phyloP scores from a whole-genome alignment of 2,888 invertebrate species.

The Spodoptera littoralis region DNA sequence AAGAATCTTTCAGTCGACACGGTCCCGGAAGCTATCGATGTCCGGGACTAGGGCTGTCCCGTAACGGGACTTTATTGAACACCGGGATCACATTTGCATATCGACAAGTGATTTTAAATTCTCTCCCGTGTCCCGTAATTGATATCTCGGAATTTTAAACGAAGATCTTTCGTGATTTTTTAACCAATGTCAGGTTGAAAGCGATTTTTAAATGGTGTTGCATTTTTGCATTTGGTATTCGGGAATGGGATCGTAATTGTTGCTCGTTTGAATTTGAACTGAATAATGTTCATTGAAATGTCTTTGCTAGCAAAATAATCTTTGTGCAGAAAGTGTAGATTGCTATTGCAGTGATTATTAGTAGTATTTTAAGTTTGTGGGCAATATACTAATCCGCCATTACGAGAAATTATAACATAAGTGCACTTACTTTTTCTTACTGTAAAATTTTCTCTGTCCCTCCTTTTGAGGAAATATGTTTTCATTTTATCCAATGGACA shows the following conservation, averaged over 20 bases:
- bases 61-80: conserved; percentile 66
- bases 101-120: conserved; percentile 74
- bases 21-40: conserved; percentile 82
- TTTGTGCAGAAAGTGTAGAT: no score
- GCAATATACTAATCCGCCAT: no score
- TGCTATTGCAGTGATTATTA: no score
- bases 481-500: no score
- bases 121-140: conserved; percentile 70
- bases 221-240: conserved; percentile 28
- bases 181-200: conserved; percentile 26
- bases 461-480: no score
- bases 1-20: conserved; percentile 67
- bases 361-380: no score
- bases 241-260: not conserved
- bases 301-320: no score
- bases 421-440: no score
- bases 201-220: conserved; percentile 37
- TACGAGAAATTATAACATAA: no score
- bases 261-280: no score
- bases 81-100: conserved; percentile 82
- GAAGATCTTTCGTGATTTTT: conserved; percentile 47
- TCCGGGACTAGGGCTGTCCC: conserved; percentile 64
- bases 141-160: conserved; percentile 61
- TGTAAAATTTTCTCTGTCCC: no score
- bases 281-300: no score